phyloP scores from a whole-genome alignment of 2,888 invertebrate genomes.

The Hirtodrosophila alboralis region DNA sequence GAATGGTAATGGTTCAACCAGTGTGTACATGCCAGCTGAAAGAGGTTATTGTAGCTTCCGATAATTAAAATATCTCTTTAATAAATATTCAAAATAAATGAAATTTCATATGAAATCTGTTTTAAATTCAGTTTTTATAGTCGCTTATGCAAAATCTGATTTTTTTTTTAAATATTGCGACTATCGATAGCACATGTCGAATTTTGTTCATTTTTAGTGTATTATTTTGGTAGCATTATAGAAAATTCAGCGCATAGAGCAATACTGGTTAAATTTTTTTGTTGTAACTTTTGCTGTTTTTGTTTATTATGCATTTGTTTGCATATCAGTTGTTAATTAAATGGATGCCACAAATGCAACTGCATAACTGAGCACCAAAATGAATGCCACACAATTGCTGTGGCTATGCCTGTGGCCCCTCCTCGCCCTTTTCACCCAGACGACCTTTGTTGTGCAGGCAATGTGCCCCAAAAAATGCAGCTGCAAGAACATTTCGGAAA shows the following conservation, averaged over 20 bases:
- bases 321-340: slow-evolving; percentile 52
- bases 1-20: no score
- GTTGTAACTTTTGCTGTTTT: slow-evolving; percentile 68
- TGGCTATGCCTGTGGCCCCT: slow-evolving; percentile 39
- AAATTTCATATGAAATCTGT: neutral
- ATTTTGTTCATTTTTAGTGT: slow-evolving; percentile 37
- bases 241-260: slow-evolving; percentile 47
- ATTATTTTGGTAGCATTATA: slow-evolving; percentile 21
- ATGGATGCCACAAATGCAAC: slow-evolving; percentile 49
- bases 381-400: slow-evolving; percentile 43
- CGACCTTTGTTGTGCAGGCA: slow-evolving; percentile 50
- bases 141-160: neutral
- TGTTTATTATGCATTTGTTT: slow-evolving; percentile 65
- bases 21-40: no score
- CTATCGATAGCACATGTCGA: neutral
- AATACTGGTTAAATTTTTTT: slow-evolving; percentile 62
- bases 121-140: fast-evolving
- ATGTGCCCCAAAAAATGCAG: slow-evolving; percentile 80
- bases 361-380: slow-evolving; percentile 40
- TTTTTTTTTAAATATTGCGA: neutral
- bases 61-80: neutral
- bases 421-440: slow-evolving; percentile 29
- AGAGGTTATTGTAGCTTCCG: no score
- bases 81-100: neutral
- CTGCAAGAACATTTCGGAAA: slow-evolving; percentile 78